Base-by-base conservation (phyloP, 2,113 vertebrate species). In the Pseudopodoces humilis region DNA sequence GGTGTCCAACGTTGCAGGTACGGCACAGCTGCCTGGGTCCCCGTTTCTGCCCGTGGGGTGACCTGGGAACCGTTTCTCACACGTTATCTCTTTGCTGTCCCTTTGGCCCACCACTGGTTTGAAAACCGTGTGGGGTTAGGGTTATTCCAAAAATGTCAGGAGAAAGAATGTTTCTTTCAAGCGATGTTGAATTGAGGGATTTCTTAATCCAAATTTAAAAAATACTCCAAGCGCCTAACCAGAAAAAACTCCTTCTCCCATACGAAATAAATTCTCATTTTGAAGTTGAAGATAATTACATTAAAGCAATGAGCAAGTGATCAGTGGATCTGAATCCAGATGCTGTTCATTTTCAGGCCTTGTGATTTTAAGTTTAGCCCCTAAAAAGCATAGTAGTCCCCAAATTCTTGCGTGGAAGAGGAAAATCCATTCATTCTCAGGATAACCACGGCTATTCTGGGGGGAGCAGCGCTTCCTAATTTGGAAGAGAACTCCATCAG, bases 1-100 rank as follows among this genome's bases (percentile, higher is more conserved):
- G 82, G 98, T 99, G 96, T 98, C 99, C 23, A 99, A 98, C 52
- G 92, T 99, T 2, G 98, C 99, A 98, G 99, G 99, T 99, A 97
- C 46, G 3, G 70, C 2, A 2, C 0, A 1, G 35, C 10, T 1
- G 11, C 10, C 55, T 1, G 70, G 44, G 41, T 4, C 18, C 0
- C 0, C 3, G 2, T 6, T 39, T 28, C 35, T 47, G 67, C 33
- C 10, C 1, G 3, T 7, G 43, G 43, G 43, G 43, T 43, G 43
- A 43, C 15, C 14, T 43, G 43, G 43, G 43, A 43, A 43, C 43
- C 15, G 43, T 43, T 43, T 43, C 43, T 43, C 43, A 43, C 43
- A 43, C 43, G 4, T 43, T 43, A 43, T 14, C 43, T 43, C 14
- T 43, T 82, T 87, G 82, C 91, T 76, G 67, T 72, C 70, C 83